Base-by-base conservation (phyloP, 2,797 vertebrate species). In the Enoplosus armatus region DNA sequence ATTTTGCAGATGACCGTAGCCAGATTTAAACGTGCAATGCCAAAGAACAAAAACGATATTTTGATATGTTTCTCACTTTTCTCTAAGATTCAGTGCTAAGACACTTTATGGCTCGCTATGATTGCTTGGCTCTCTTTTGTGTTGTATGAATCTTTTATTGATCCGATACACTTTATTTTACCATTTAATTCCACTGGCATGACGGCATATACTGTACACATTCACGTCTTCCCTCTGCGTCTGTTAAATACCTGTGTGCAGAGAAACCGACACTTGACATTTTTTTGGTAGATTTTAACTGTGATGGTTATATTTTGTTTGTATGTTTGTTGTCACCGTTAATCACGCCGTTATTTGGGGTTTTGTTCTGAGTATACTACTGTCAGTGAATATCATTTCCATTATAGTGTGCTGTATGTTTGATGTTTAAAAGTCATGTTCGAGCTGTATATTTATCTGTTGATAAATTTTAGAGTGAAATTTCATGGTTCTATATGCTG, bases 361-460 rank as follows among this genome's bases (percentile, higher is more conserved):
- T 88, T 88, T 92, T 89, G 88, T 93, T 91, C 86, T 84, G 90
- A 94, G 85, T 95, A 93, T 95, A 96, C 95, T 96, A 96, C 96
- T 96, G 96, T 95, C 94, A 95, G 93, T 93, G 93, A 95, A 86
- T 94, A 94, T 91, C 74, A 87, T 94, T 92, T 93, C 92, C 92
- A 93, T 93, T 94, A 93, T 93, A 94, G 90, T 92, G 88, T 94
- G 93, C 82, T 94, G 83, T 92, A 93, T 93, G 90, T 93, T 91
- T 95, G 90, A 89, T 95, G 92, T 94, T 91, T 83, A 90, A 66
- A 95, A 94, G 88, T 95, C 81, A 87, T 93, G 91, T 94, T 92
- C 72, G 83, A 94, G 82, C 87, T 95, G 93, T 95, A 92, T 95
- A 95, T 96, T 95, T 96, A 95, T 95, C 94, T 94, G 83, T 88